These are phyloP conservation scores for Fregetta grallaria DNA, from an alignment of 2,113 vertebrate genomes.

Conservation along the genomic window DNA sequence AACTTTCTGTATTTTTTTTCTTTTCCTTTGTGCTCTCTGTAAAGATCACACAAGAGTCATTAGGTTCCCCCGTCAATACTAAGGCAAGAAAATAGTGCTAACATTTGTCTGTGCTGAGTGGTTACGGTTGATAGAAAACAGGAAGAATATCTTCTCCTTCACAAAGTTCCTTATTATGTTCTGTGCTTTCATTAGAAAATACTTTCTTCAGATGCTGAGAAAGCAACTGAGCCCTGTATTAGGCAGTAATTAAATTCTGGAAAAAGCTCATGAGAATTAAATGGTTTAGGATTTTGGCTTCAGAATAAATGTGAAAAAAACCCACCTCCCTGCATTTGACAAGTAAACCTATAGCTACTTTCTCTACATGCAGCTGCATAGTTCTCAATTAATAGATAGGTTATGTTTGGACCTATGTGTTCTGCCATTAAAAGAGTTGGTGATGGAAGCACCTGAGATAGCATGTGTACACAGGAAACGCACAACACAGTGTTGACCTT, in stretches of 20 bases:
- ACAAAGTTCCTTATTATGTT: not conserved
- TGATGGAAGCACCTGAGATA: not conserved
- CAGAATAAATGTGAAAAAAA: not conserved
- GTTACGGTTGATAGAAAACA: not conserved
- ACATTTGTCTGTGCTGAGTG: not conserved
- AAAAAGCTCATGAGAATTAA: not conserved
- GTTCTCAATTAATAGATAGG: not conserved
- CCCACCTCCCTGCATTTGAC: not conserved
- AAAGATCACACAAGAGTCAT: not conserved
- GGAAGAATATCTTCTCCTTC: not conserved
- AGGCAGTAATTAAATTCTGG: not conserved
- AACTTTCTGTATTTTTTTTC: not conserved
- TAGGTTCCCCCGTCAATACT: not conserved
- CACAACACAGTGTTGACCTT: not conserved
- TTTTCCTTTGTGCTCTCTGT: not conserved
- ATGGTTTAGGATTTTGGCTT: not conserved
- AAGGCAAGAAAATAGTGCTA: not conserved
- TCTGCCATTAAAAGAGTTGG: not conserved
- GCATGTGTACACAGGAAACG: not conserved
- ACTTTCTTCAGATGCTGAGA: not conserved
- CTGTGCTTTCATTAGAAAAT: not conserved
- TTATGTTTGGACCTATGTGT: not conserved
- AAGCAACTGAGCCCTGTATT: not conserved
- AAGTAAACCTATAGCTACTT: not conserved
- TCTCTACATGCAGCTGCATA: not conserved